Base-by-base conservation (phyloP, 2,888 invertebrate genomes). In the Lasioglossum oenotherae region DNA sequence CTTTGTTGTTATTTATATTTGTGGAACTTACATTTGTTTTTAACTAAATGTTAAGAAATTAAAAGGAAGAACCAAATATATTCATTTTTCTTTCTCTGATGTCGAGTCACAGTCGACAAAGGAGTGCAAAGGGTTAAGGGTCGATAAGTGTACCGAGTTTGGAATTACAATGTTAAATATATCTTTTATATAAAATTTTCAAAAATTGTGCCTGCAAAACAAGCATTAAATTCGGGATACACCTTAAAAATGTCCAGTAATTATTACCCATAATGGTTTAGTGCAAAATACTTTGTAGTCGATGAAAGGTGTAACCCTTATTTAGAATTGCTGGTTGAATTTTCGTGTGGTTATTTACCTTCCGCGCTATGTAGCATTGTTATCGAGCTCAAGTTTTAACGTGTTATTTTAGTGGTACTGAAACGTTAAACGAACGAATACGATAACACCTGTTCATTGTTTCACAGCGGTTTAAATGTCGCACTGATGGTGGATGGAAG, bases 301-400 rank as follows among this genome's bases (percentile, higher is more conserved):
- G 19, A 8, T 6, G 35, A 16, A 3, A 27, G 57, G n/a, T 27
- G 4, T 60, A 74, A n/a, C 77, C 60, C 23, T 14, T 41, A 78
- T n/a, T 53, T 19, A 53, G 41, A 19, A 67, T 53, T 38, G 23
- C 69, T 78, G 72, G 83, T 82, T 84, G 35, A 78, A 44, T 23
- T 69, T 71, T 27, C 82, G 74, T 74, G 74, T 4, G 12, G 74
- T 74, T 64, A 75, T 82, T 78, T 67, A 78, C 82, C 82, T 78
- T 82, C 64, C 83, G 83, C 35, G 71, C 19, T n/a, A 27, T 8
- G n/a, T 44, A 27, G 41, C 19, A 44, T 78, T 82, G 78, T 84
- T 82, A 82, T 82, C 82, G 71, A 84, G 77, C 78, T 82, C 71
- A 49, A 71, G 74, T 75, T 84, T 82, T 78, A 84, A 64, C 84